Evolutionary conservation across 2,113 vertebrate species (phyloP).

Genomic region (Dolichallabes microphthalmus): DNA sequence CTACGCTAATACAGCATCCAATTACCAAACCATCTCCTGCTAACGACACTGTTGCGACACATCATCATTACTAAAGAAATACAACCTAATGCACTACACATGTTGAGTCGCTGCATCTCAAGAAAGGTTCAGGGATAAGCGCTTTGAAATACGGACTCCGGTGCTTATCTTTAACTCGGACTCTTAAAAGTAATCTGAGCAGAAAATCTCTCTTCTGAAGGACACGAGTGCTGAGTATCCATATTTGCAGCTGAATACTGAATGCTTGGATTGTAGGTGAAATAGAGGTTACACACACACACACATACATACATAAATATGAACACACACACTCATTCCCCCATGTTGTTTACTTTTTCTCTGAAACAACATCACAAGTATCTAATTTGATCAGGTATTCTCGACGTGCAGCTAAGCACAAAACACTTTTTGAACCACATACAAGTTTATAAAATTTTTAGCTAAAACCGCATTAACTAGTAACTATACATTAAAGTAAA

Average conservation of each 20-base stretch:
- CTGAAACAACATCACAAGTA: neutral
- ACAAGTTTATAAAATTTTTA: neutral
- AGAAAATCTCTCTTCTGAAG: constrained; percentile 54
- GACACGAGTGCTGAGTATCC: constrained; percentile 36
- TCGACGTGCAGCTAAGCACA: neutral
- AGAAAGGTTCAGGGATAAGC: constrained; percentile 41
- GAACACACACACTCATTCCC: constrained; percentile 24
- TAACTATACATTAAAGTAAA: neutral
- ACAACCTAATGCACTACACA: constrained; percentile 2
- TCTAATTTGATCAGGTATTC: neutral
- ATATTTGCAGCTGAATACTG: constrained; percentile 29
- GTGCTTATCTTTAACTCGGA: constrained; percentile 49
- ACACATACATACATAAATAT: constrained; percentile 25
- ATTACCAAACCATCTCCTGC: constrained; percentile 3
- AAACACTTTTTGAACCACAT: neutral
- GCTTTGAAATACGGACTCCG: constrained; percentile 38
- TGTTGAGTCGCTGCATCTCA: constrained; percentile 45
- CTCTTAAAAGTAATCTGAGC: constrained; percentile 46
- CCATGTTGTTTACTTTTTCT: constrained; percentile 42
- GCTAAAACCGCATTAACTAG: neutral
- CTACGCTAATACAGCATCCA: neutral
- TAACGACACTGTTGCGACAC: neutral
- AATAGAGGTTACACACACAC: constrained; percentile 47
- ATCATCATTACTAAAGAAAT: neutral
- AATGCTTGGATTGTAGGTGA: constrained; percentile 47